These are phyloP conservation scores for Tauraco erythrolophus DNA, from an alignment of 2,113 vertebrate species.

Conservation along the genomic window DNA sequence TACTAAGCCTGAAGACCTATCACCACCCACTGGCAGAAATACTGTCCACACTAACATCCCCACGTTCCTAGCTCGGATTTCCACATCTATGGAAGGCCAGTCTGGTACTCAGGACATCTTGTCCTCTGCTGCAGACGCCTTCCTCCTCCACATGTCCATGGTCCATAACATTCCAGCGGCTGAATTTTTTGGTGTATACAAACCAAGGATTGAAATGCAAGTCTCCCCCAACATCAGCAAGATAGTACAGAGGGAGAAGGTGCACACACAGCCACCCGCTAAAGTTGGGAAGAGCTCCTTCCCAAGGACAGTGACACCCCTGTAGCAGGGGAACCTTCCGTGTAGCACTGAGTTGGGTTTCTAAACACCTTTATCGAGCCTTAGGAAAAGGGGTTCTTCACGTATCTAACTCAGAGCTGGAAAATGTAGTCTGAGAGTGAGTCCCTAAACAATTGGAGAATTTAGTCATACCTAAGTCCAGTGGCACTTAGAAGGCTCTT, in stretches of 20 bases:
- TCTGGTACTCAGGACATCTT: neutral
- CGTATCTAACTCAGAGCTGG: neutral
- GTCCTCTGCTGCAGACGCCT: neutral
- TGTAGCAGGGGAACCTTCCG: neutral
- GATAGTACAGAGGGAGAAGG: neutral
- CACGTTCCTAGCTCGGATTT: neutral
- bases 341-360: rapidly evolving
- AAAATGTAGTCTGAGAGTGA: neutral
- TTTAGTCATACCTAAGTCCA: neutral
- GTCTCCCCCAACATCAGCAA: neutral
- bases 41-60: too few relatives aligned
- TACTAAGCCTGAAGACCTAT: neutral
- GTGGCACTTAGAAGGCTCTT: rapidly evolving
- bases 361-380: neutral
- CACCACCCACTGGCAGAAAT: neutral
- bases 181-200: too few relatives aligned
- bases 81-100: too few relatives aligned
- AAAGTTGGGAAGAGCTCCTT: neutral
- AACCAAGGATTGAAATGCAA: neutral
- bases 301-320: rapidly evolving
- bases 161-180: rapidly evolving
- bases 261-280: rapidly evolving
- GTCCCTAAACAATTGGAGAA: too few relatives aligned
- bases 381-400: neutral
- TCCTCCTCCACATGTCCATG: rapidly evolving